These are phyloP conservation scores for Eptesicus fuscus DNA, from an alignment of 2,113 vertebrate species.

Conservation along the genomic window DNA sequence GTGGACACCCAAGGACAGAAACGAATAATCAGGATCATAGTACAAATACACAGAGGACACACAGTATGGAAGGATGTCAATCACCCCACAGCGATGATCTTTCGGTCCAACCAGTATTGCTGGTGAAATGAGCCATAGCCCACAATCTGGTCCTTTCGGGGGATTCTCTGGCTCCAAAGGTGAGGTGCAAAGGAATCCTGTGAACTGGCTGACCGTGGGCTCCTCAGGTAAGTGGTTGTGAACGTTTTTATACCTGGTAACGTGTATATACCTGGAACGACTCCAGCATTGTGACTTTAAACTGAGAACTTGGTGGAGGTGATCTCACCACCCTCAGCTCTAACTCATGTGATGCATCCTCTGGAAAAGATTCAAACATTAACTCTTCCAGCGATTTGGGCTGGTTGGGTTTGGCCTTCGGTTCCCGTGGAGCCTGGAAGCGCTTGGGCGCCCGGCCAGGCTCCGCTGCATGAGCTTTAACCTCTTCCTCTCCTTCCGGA, in stretches of 20 bases:
- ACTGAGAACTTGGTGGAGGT: constrained; percentile 96
- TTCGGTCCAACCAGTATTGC: constrained; percentile 95
- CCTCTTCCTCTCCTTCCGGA: constrained; percentile 91
- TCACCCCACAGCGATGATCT: constrained; percentile 93
- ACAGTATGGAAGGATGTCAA: constrained; percentile 94
- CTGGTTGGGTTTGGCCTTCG: constrained; percentile 77
- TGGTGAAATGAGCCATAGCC: constrained; percentile 98
- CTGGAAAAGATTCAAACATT: constrained; percentile 82
- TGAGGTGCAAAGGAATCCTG: no score
- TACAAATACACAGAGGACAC: constrained; percentile 98
- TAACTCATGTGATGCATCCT: constrained; percentile 85
- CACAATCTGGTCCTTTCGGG: constrained; percentile 87
- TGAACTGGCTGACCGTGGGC: constrained; percentile 97
- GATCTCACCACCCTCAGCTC: constrained; percentile 99
- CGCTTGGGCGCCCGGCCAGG: constrained; percentile 64
- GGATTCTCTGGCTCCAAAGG: constrained; percentile 84
- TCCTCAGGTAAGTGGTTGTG: constrained; percentile 98
- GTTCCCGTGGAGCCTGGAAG: neutral
- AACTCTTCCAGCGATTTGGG: constrained; percentile 92
- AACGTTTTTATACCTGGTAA: constrained; percentile 94
- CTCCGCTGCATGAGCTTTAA: constrained; percentile 88
- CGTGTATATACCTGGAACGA: constrained; percentile 99
- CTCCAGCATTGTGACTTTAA: constrained; percentile 98
- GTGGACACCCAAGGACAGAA: constrained; percentile 95
- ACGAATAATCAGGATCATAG: constrained; percentile 94